phyloP scores from a whole-genome alignment of 2,113 vertebrate genomes.

The Rostratula benghalensis region DNA sequence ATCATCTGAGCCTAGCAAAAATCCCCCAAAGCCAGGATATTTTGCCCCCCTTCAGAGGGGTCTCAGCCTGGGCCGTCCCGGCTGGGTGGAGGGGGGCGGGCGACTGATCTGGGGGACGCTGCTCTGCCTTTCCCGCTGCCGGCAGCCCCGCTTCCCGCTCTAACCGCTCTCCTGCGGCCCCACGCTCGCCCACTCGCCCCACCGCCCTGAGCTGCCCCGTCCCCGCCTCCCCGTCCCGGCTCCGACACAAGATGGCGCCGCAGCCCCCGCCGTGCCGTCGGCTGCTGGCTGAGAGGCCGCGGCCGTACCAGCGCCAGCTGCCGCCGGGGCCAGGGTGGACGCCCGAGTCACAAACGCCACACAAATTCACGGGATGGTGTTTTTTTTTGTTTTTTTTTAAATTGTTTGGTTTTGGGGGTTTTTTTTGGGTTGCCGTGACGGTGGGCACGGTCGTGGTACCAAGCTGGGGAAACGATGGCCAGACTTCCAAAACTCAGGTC shows the following conservation, averaged over 20 bases:
- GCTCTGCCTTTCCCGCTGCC: background rate
- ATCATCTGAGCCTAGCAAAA: background rate
- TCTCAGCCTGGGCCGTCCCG: background rate
- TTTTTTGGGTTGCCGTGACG: background rate
- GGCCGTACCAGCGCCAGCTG: background rate
- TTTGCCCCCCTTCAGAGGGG: background rate
- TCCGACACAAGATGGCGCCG: slow-evolving; percentile 40
- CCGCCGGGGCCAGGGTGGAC: background rate
- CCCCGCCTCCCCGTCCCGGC: too few species aligned
- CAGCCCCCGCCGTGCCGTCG: background rate
- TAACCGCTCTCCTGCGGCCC: background rate
- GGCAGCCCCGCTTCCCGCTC: too few species aligned
- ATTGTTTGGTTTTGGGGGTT: too few species aligned
- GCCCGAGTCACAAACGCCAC: background rate
- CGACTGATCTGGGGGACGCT: background rate
- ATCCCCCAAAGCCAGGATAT: background rate
- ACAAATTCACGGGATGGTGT: background rate
- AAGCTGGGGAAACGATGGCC: background rate
- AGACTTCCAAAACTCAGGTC: background rate
- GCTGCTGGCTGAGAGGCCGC: background rate
- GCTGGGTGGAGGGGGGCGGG: background rate
- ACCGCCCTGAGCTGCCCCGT: background rate
- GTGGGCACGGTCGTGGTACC: too few species aligned
- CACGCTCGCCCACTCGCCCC: background rate
- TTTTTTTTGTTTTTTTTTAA: accelerated